Evolutionary conservation across 2,113 vertebrate species (phyloP).

Genomic region (Protomyctophum bolini): DNA sequence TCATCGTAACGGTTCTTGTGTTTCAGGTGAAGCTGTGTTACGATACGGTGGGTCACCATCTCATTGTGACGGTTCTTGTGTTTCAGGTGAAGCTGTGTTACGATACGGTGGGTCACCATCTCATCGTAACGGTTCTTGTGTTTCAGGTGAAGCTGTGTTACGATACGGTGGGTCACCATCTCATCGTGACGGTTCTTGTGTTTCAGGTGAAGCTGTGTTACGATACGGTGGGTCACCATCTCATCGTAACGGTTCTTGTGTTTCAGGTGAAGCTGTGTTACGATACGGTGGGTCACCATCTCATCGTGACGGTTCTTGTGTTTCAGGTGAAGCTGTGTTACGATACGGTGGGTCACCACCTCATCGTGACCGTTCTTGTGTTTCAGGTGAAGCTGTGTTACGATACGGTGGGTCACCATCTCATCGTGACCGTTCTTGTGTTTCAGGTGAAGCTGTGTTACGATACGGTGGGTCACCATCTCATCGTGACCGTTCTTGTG

Average conservation of each 20-base stretch:
- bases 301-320: conserved; percentile 97
- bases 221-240: conserved; percentile 95
- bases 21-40: conserved; percentile 98
- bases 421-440: conserved; percentile 97
- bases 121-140: conserved; percentile 97
- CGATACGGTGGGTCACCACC: conserved; percentile 95
- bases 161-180: conserved; percentile 95
- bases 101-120: conserved; percentile 95
- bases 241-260: conserved; percentile 97
- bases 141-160: conserved; percentile 98
- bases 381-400: conserved; percentile 98
- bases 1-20: conserved; percentile 97
- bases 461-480: too few species aligned
- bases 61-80: conserved; percentile 97
- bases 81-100: conserved; percentile 98
- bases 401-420: conserved; percentile 95
- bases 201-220: conserved; percentile 98
- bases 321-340: conserved; percentile 98
- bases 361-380: conserved; percentile 97
- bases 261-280: conserved; percentile 98
- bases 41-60: conserved; percentile 95
- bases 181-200: conserved; percentile 97
- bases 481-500: background rate
- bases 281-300: conserved; percentile 95
- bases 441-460: too few species aligned